Base-by-base conservation (phyloP, 2,888 invertebrate species). In the Drosophila barbarae region DNA sequence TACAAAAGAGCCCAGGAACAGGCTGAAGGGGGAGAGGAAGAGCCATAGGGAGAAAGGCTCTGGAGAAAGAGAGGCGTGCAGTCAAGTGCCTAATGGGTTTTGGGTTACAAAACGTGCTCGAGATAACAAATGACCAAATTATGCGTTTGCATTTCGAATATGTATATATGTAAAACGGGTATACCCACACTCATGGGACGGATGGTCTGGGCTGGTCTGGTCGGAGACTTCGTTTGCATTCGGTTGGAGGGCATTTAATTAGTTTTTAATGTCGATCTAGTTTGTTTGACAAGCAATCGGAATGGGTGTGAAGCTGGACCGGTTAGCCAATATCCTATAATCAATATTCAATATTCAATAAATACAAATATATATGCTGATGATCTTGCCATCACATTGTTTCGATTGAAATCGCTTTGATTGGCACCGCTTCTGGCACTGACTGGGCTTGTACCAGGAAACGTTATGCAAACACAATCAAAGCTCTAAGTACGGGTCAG, bases 1-100 rank as follows among this genome's bases (percentile, higher is more conserved):
- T 44, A 70, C 49, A 30, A 49, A 52, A 47, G 47, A 44, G 57
- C 23, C 56, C 28, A 13, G 18, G 42, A 41, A 26, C 41, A 26
- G 13, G 18, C 39, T 21, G 39, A 12, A 12, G 38, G 9, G 36
- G 38, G 39, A 9, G 26, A 5, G 26, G 7, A 7, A 7, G 49
- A 36, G 56, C 46, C 47, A 18, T 10, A 23, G 39, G 39, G 51
- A 41, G 46, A 39, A 41, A 44, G 55, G 44, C 35, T 39, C 38
- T 42, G 58, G 65, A 47, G 41, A 46, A 36, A 59, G 39, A 34
- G 47, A 36, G 50, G 47, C 57, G 39, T 41, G 50, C 53, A 41
- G 58, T 85, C 80, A 84, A 85, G 85, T 78, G 85, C 59, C 76
- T 84, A 82, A 84, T 84, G 78, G 76, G 84, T 78, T 82, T 84